A percentile compares a stretch with the other conserved stretches of the same genome.
Evolutionary conservation across 2,888 invertebrate species (phyloP).

Genomic region (Notodonta ziczac): DNA sequence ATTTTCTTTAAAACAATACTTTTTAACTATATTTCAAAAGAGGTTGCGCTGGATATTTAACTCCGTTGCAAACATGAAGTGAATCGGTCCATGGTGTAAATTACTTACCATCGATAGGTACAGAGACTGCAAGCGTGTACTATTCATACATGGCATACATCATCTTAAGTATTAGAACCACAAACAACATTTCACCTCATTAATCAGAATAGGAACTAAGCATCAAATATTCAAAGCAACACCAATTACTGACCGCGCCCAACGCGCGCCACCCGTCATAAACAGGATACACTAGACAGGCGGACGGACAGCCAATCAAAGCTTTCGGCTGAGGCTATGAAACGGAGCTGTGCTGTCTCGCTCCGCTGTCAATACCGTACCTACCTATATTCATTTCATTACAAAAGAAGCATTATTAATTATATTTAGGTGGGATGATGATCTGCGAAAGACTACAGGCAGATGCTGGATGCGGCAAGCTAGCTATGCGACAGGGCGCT

Average conservation of each 20-base stretch:
- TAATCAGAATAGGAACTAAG: background rate
- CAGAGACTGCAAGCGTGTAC: no score
- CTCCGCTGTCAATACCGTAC: background rate
- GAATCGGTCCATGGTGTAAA: no score
- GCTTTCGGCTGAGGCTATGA: background rate
- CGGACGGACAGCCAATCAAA: conserved; percentile 5
- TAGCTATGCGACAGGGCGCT: no score
- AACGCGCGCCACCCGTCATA: background rate
- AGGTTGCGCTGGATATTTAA: no score
- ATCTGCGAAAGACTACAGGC: no score
- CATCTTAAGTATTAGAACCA: background rate
- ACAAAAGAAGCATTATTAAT: no score
- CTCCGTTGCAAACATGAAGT: no score
- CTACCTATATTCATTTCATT: no score
- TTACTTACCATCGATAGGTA: no score
- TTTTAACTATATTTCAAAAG: background rate
- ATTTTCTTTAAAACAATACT: background rate
- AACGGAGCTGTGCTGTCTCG: background rate
- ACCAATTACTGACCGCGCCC: background rate
- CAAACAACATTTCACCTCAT: conserved; percentile 14
- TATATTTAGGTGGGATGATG: no score
- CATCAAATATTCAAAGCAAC: conserved; percentile 1
- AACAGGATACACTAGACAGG: background rate
- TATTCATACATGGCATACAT: no score
- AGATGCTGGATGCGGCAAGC: no score